Evolutionary conservation across 2,113 vertebrate species (phyloP), one percentile per base, ranked within the genome.

Genomic region (Aptenodytes patagonicus): DNA sequence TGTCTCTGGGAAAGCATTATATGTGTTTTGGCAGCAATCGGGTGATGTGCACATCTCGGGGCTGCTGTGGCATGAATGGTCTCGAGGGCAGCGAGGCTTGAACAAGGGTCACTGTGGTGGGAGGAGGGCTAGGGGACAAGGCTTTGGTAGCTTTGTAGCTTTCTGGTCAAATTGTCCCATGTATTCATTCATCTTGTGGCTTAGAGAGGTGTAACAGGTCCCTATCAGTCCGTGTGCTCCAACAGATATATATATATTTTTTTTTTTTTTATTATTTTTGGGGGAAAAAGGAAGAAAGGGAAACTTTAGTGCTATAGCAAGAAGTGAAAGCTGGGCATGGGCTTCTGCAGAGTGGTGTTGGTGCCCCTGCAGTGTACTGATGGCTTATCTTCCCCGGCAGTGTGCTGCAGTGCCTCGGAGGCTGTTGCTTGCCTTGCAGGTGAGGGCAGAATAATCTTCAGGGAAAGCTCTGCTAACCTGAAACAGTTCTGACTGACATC

Each of bases 11-110:
- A 46, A 46, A 52, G 25, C 6, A 3, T 29, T 24, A 3, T 0
- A 0, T 3, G 6, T 22, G 4, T 58, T 82, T 70, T 40, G 62
- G 69, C 29, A 62, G 40, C 16, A 65, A 10, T 19, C 38, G 49
- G 44, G 16, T 5, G 5, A 49, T n/a, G 19, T 13, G 46, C 3
- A 1, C 8, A 2, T 72, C 34, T 60, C 2, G 0, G 38, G n/a
- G 21, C 24, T 9, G 8, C 52, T 36, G 47, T 54, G 40, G 16
- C 6, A 13, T 7, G 12, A n/a, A 16, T 5, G 20, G 38, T 47
- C 25, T 66, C 0, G 1, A 47, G 55, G 24, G 7, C 28, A 38
- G 12, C 0, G 5, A 22, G 49, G 18, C 17, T 36, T 34, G 26
- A 34, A 19, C 0, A 2, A 9, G 26, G 22, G n/a, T 11, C 2